phyloP scores from a whole-genome alignment of 2,113 vertebrate genomes.

The Neoarius graeffei region DNA sequence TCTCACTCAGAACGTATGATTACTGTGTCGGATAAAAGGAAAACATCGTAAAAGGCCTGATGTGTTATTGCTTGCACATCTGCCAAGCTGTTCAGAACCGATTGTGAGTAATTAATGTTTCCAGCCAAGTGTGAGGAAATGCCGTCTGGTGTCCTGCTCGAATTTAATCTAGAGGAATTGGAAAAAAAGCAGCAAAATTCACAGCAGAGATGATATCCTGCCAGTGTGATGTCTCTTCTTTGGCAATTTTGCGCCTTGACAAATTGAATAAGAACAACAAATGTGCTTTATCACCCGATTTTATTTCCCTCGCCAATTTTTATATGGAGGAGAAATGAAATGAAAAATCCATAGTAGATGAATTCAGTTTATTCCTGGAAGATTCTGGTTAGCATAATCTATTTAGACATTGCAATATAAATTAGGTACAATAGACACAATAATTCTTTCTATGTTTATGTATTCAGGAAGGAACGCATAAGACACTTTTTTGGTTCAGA shows the following conservation, averaged over 20 bases:
- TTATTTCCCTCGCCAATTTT: not conserved
- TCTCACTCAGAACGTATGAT: constrained; percentile 9
- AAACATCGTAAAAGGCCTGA: not conserved
- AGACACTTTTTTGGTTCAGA: not conserved
- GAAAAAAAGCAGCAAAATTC: not conserved
- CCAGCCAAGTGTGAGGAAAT: constrained; percentile 11
- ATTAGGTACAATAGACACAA: not conserved
- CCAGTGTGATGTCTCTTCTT: not conserved
- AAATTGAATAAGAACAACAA: not conserved
- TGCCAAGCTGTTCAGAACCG: constrained; percentile 49
- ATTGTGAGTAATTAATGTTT: constrained; percentile 23
- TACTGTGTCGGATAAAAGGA: not conserved
- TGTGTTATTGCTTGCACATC: constrained; percentile 5
- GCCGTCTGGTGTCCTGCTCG: not conserved
- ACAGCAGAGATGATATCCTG: not conserved
- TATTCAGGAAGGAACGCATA: not conserved
- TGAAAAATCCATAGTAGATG: too few species aligned
- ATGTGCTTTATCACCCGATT: not conserved
- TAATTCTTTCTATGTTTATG: not conserved
- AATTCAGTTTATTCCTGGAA: not conserved
- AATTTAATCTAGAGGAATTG: not conserved
- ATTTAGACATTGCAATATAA: not conserved
- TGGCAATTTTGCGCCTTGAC: not conserved
- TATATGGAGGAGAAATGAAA: not conserved
- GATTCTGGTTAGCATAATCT: not conserved